phyloP scores from a whole-genome alignment of 92 coral and sea anemone genomes.

The Zoanthus solanderi region DNA sequence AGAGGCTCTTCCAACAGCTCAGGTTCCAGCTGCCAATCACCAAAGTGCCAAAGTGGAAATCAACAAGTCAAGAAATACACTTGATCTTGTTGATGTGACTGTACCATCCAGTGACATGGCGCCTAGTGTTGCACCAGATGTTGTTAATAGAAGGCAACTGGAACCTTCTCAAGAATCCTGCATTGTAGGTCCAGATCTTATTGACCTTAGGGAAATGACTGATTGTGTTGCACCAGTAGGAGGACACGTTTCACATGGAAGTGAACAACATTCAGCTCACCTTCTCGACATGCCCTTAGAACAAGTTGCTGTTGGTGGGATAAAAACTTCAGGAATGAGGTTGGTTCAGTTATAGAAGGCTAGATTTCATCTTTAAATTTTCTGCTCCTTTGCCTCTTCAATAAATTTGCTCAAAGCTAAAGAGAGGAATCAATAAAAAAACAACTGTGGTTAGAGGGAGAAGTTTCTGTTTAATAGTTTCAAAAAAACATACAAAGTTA shows the following conservation, averaged over 20 bases:
- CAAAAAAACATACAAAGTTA: too few species aligned
- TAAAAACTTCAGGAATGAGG: not conserved
- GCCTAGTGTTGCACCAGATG: conserved; percentile 7
- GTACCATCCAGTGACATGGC: not conserved
- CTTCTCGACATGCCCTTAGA: conserved; percentile 37
- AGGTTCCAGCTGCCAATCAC: not conserved
- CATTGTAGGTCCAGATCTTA: conserved; percentile 39
- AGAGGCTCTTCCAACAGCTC: not conserved
- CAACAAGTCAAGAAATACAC: not conserved
- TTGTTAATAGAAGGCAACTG: conserved; percentile 14
- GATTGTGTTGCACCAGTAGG: not conserved
- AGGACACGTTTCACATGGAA: not conserved
- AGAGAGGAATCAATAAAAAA: too few species aligned
- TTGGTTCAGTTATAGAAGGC: not conserved
- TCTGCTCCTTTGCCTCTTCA: too few species aligned
- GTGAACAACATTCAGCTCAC: not conserved
- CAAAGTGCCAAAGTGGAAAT: not conserved
- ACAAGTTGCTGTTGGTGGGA: not conserved
- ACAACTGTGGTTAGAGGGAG: too few species aligned
- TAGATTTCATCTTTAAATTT: not conserved
- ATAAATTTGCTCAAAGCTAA: too few species aligned
- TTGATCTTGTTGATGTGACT: conserved; percentile 30
- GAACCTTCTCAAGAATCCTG: not conserved
- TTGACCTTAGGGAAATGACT: conserved; percentile 27
- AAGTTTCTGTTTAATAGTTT: too few species aligned